A percentile compares a stretch with the other conserved stretches of the same genome.
These are phyloP conservation scores for Eurystomus glaucurus DNA, from an alignment of 2,797 vertebrate genomes.

Conservation along the genomic window DNA sequence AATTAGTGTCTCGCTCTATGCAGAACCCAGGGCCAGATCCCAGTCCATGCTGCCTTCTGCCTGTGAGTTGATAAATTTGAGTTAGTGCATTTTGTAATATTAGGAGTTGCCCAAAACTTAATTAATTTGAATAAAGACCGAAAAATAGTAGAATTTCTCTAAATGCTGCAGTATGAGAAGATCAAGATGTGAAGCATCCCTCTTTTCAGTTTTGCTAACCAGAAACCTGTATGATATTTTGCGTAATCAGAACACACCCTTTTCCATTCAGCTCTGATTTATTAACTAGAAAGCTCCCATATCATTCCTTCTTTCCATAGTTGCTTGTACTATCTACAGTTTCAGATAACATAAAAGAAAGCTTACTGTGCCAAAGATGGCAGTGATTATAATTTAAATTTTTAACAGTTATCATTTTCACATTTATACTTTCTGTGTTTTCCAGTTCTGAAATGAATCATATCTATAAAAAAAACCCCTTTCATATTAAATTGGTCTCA, in stretches of 20 bases:
- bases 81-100: background rate
- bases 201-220: constrained; percentile 17
- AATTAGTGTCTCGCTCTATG: background rate
- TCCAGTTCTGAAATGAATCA: constrained; percentile 43
- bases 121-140: background rate
- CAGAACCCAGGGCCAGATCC: background rate
- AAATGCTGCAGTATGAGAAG: background rate
- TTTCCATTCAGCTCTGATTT: constrained; percentile 14
- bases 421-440: background rate
- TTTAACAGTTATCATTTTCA: background rate
- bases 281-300: background rate
- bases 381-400: background rate
- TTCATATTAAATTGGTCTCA: background rate
- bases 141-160: background rate
- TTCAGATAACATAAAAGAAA: constrained; percentile 1
- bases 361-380: background rate
- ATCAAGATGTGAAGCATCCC: background rate
- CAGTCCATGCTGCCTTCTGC: background rate
- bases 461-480: background rate
- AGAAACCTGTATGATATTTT: constrained; percentile 15
- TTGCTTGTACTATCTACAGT: background rate
- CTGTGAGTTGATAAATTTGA: background rate
- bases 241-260: background rate
- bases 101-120: background rate
- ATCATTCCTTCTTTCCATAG: background rate